Percentiles rank a stretch among this genome's conserved stretches.
Conservation (phyloP, 2,888 invertebrate genomes). For the Clepsis dumicolana region DNA sequence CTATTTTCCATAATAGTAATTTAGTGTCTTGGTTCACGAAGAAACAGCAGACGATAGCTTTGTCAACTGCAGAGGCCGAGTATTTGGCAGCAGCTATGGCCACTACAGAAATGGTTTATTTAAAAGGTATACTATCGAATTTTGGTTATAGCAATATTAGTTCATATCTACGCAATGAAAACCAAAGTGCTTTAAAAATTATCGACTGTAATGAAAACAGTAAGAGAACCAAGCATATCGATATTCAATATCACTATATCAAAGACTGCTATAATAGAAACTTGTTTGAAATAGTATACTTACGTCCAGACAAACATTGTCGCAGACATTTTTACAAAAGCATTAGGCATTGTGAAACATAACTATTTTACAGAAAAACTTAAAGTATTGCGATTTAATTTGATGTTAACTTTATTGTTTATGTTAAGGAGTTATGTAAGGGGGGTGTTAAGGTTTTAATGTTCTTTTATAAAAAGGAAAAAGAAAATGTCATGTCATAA, state of each 20-base stretch:
- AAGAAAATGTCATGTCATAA: too few species aligned
- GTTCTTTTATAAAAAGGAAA: too few species aligned
- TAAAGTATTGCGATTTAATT: neutral
- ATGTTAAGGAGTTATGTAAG: neutral
- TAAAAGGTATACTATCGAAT: neutral
- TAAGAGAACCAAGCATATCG: neutral
- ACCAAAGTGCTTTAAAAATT: neutral
- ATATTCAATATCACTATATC: neutral
- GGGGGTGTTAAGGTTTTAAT: too few species aligned
- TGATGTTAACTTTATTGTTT: neutral
- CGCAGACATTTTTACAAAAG: neutral
- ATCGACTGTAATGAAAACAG: neutral
- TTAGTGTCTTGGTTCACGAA: conserved; percentile 17
- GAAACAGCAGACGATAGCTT: neutral
- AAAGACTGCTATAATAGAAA: neutral
- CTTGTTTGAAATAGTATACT: neutral
- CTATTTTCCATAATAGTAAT: conserved; percentile 1
- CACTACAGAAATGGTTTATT: neutral
- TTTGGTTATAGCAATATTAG: neutral
- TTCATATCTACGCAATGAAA: neutral
- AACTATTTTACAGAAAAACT: neutral
- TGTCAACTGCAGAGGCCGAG: conserved; percentile 3
- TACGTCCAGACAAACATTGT: neutral
- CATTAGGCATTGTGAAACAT: neutral
- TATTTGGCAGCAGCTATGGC: conserved; percentile 3